Base-by-base conservation (phyloP, 2,888 invertebrate genomes). In the Synergus japonicus region DNA sequence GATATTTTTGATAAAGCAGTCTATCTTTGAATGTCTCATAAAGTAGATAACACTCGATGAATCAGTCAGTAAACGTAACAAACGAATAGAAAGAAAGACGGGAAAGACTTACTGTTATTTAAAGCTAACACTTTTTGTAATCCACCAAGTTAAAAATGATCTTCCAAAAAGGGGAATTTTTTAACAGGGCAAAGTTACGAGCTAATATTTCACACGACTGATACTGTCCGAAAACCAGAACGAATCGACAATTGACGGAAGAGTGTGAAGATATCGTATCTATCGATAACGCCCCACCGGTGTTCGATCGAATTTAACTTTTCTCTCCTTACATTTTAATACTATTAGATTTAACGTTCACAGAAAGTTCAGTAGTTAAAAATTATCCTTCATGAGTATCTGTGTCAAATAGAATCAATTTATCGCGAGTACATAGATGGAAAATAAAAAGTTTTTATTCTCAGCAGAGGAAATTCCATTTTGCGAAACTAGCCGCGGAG, bases 231-330 rank as follows among this genome's bases (percentile, higher is more conserved):
- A 69, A 69, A 49, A 69, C 29, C 49, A 69, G 29, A 49, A 29
- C 29, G 29, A 69, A 69, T 69, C 9, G 9, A 29, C 13, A n/a
- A 44, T 46, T 44, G 49, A 69, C 46, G 29, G 67, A 22, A 67
- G 22, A 13, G 18, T 58, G 7, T 43, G 13, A 76, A 78, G 88
- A 88, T 88, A 88, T 78, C 85, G 78, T 88, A 88, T 88, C 86
- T 84, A 76, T 54, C 78, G 87, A 88, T 87, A 87, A 85, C 84
- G 85, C 81, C 85, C 88, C 86, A 79, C 82, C 81, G 64, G 2
- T 9, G n/a, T 43, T 43, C 41, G 8, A 66, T 66, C n/a, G n/a
- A 43, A 41, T 54, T 58, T 12, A 13, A 22, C 29, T 63, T 69
- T 69, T 49, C 15, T 37, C 15, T 69, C 10, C 13, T 22, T 22